Base-by-base conservation (phyloP, 1,140 invertebrate genomes). In the Brachystomella parvula region DNA sequence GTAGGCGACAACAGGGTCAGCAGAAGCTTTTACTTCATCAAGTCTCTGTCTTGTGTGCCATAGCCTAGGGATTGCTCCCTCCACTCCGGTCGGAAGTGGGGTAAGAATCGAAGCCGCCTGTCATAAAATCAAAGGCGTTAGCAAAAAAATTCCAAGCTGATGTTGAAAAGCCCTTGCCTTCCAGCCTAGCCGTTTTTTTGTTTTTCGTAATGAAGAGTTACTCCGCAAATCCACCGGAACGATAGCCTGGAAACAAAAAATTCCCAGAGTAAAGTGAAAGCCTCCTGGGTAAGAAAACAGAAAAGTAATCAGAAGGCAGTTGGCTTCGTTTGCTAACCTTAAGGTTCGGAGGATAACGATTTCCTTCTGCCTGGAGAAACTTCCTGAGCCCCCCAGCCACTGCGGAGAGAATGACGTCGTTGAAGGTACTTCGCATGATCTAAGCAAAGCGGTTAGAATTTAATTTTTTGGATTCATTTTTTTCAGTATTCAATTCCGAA, bases 41-140 rank as follows among this genome's bases (percentile, higher is more conserved):
- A 83, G 78, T 6, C 75, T 73, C 47, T 78, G 75, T 35, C 82
- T 77, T 24, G 82, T 79, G 33, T 79, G 79, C 83, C 83, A 85
- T 3, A 85, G 76, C n/a, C 83, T 74, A 12, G 83, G 83, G 53
- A 85, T 81, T n/a, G 81, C 80, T 12, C 82, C 82, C 72, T 84
- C 83, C 1, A 79, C 79, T 63, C 79, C 80, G 15, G 81, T 79
- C 12, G 83, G 82, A 28, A 84, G 72, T 3, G 77, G 72, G 2
- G 81, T 67, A 29, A 79, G 71, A 2, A 82, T 79, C 21, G 81
- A 75, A 1, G 81, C 73, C 63, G 78, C 79, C n/a, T n/a, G n/a
- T n/a, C n/a, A n/a, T n/a, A n/a, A n/a, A n/a, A n/a, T n/a, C n/a
- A n/a, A n/a, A n/a, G n/a, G n/a, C n/a, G n/a, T n/a, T n/a, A n/a